Conservation (phyloP, 2,888 invertebrate genomes). For the Napeogenes inachia region DNA sequence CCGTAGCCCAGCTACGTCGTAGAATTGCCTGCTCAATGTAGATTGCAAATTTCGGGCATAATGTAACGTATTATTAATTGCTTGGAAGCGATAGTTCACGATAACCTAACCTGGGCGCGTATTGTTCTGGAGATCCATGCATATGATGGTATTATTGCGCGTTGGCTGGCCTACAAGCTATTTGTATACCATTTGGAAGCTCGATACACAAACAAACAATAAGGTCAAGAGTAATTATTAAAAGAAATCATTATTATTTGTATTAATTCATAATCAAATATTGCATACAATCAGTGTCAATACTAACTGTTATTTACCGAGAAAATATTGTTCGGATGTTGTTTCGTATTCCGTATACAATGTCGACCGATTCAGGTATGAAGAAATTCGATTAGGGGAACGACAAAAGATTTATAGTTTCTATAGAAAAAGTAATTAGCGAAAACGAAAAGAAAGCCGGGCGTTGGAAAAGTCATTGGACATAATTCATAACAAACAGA, state of each 20-base stretch:
- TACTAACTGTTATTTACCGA: conserved; percentile 13
- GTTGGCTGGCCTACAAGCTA: background rate
- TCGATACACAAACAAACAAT: background rate
- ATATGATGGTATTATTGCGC: background rate
- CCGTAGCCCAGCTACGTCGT: conserved; percentile 23
- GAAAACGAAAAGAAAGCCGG: conserved; percentile 67
- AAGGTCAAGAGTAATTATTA: background rate
- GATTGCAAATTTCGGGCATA: conserved; percentile 22
- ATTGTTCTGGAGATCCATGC: background rate
- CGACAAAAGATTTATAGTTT: conserved; percentile 63
- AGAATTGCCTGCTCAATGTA: conserved; percentile 19
- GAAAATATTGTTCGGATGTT: conserved; percentile 9
- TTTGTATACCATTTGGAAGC: background rate
- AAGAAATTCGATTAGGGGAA: conserved; percentile 36
- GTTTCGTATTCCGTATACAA: conserved; percentile 20
- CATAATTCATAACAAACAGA: conserved; percentile 77
- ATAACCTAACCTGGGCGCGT: background rate
- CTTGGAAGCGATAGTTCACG: conserved; percentile 10
- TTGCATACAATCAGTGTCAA: background rate
- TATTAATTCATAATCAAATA: background rate
- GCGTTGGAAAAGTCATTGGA: conserved; percentile 73
- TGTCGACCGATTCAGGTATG: conserved; percentile 31
- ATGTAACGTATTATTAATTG: conserved; percentile 12
- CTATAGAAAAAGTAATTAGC: conserved; percentile 72
- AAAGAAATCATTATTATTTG: background rate